Conservation (phyloP, 2,797 vertebrate species). For the Champsocephalus esox region DNA sequence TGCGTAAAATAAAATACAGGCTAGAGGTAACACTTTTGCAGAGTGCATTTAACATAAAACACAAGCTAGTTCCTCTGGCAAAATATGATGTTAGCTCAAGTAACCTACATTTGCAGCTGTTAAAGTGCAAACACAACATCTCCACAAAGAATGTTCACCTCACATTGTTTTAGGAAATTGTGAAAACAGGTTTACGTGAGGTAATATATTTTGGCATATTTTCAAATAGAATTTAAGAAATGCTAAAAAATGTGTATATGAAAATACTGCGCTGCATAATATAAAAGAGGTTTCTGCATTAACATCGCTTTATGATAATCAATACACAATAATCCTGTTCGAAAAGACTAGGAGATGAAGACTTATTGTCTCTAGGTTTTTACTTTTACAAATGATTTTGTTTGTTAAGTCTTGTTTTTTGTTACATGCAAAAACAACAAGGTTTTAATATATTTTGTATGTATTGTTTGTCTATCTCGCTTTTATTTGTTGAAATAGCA, state of each 20-base stretch:
- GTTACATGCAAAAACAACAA: slow-evolving; percentile 3
- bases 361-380: slow-evolving; percentile 25
- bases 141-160: slow-evolving; percentile 30
- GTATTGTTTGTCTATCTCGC: slow-evolving; percentile 29
- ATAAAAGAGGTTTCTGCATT: slow-evolving; percentile 34
- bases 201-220: slow-evolving; percentile 32
- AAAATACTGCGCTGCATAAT: slow-evolving; percentile 41
- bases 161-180: slow-evolving; percentile 14
- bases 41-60: slow-evolving; percentile 16
- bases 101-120: slow-evolving; percentile 10
- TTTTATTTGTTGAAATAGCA: slow-evolving; percentile 14
- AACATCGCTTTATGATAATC: slow-evolving; percentile 47
- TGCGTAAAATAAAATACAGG: slow-evolving; percentile 41
- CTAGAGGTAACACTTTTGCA: slow-evolving; percentile 1
- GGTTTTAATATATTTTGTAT: slow-evolving; percentile 40
- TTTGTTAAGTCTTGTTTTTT: slow-evolving; percentile 17
- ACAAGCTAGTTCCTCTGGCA: slow-evolving; percentile 12
- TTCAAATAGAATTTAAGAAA: slow-evolving; percentile 33
- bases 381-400: not conserved
- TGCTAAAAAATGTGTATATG: not conserved
- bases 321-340: slow-evolving; percentile 17
- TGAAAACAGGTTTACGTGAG: slow-evolving; percentile 34
- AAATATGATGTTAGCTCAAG: slow-evolving; percentile 44
- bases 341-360: slow-evolving; percentile 34
- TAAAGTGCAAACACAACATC: slow-evolving; percentile 11